Base-by-base conservation (phyloP, 2,113 vertebrate species). In the Caracal caracal region DNA sequence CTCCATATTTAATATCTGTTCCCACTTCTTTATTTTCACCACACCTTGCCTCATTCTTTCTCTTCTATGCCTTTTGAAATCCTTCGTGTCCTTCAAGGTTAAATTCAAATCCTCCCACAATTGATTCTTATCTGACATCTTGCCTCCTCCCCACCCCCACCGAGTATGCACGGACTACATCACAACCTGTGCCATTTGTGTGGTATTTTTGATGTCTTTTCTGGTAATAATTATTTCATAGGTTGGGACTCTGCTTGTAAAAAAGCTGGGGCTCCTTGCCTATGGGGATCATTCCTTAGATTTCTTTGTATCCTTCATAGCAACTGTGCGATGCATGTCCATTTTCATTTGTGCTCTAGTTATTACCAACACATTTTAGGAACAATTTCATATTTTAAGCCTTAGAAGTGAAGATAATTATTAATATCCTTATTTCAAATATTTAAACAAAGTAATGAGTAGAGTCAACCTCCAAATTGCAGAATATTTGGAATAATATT, bases 361-460 rank as follows among this genome's bases (percentile, higher is more conserved):
- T 90, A 43, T 65, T 47, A 63, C 71, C 28, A 59, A 10, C n/a
- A 35, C 1, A 17, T 81, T 63, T 81, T 53, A 86, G 33, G 59
- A 56, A 65, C 37, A 4, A 79, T 80, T 70, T 76, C 26, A 0
- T 81, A 70, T 78, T 49, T 78, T 51, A 88, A 86, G 40, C 17
- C 81, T 84, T 84, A 24, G 49, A 84, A 17, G 11, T 35, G n/a
- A 92, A 33, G 20, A 22, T 66, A 15, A 73, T 73, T 51, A 40
- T 49, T 76, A 76, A n/a, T 66, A 76, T 37, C 71, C 15, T 65
- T 88, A 76, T 51, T 76, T 84, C 59, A 93, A 78, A 15, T 85
- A 40, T 49, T 79, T 79, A 68, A 35, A 79, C 47, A 61, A 88
- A 65, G 22, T 79, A 12, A 76, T 3, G 24, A 53, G 20, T 10